Evolutionary conservation across 2,113 vertebrate genomes (phyloP), one percentile per base, ranked within the genome.

Genomic region (Sinocyclocheilus anshuiensis): DNA sequence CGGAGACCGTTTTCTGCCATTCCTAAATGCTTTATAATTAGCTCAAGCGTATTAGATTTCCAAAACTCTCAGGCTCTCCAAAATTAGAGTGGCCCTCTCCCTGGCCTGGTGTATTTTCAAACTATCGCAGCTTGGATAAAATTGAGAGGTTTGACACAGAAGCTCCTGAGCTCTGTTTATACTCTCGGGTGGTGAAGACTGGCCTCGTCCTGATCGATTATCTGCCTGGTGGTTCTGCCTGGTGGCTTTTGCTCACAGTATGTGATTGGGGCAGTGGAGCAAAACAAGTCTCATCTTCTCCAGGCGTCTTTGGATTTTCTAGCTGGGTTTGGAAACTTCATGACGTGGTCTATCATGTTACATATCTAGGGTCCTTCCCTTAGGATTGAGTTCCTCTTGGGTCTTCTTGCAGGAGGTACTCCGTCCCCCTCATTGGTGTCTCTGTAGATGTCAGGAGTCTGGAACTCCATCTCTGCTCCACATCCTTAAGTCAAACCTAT

Each of bases 21-120:
- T 83, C 26, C 10, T 63, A 71, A 29, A 69, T 4, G 45, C 13
- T 59, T 84, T 42, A 59, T 79, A 65, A 77, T 78, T 86, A 86
- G 53, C 53, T 55, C 16, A 77, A 36, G 9, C 29, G 7, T 84
- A 24, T 55, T 61, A n/a, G 16, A 16, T 78, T 39, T 78, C 33
- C n/a, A 77, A 78, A 84, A 76, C 24, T 36, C 48, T 13, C 42
- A 76, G 75, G 55, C 42, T 57, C 61, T 79, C 75, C 63, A 77
- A 61, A 83, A 84, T 71, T 78, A 78, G 78, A 86, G 69, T 26
- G 48, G 6, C 13, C 85, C 63, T 53, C 18, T 82, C 53, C 36
- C 85, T 72, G 45, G 4, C 36, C 85, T 72, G 45, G 4, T 71
- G 81, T 12, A 10, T 71, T 26, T 71, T 71, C 61, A 67, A 67